Percentiles rank a stretch among this genome's conserved stretches.
phyloP scores from a whole-genome alignment of 2,797 vertebrate species.

The Toxotes lorentzi region DNA sequence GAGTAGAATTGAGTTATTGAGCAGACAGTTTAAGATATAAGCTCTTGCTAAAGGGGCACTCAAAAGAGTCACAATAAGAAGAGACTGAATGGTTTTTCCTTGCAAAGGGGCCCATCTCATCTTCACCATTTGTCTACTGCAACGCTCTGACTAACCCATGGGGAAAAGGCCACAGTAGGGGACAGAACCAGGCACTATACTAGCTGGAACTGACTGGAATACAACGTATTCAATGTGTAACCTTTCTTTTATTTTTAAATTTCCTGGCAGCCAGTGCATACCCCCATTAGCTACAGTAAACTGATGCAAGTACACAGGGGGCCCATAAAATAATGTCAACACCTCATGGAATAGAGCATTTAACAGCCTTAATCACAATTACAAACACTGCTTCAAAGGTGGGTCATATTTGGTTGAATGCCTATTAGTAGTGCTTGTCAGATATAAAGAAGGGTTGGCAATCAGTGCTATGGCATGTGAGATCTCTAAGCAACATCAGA shows the following conservation, averaged over 20 bases:
- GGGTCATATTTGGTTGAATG: constrained; percentile 33
- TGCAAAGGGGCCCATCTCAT: constrained; percentile 34
- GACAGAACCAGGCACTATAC: neutral
- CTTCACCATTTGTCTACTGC: constrained; percentile 45
- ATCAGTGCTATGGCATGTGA: constrained; percentile 1
- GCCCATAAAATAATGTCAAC: constrained; percentile 32
- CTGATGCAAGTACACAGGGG: constrained; percentile 3
- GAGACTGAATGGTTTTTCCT: constrained; percentile 64
- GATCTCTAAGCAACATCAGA: constrained; percentile 11
- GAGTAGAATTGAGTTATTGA: constrained; percentile 84
- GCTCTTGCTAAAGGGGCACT: constrained; percentile 71
- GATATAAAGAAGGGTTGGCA: constrained; percentile 1
- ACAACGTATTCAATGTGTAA: neutral
- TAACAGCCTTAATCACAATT: constrained; percentile 23
- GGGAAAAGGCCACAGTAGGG: constrained; percentile 22
- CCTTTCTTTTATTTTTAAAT: neutral
- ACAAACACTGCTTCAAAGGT: constrained; percentile 21
- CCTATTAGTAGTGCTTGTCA: constrained; percentile 33
- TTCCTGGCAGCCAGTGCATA: neutral
- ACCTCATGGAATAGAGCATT: constrained; percentile 3
- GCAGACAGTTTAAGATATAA: constrained; percentile 81
- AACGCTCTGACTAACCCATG: constrained; percentile 47
- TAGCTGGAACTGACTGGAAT: neutral
- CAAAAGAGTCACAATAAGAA: constrained; percentile 63
- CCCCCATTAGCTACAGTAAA: constrained; percentile 4